phyloP scores from a whole-genome alignment of 2,797 vertebrate species.

The Gila robusta region DNA sequence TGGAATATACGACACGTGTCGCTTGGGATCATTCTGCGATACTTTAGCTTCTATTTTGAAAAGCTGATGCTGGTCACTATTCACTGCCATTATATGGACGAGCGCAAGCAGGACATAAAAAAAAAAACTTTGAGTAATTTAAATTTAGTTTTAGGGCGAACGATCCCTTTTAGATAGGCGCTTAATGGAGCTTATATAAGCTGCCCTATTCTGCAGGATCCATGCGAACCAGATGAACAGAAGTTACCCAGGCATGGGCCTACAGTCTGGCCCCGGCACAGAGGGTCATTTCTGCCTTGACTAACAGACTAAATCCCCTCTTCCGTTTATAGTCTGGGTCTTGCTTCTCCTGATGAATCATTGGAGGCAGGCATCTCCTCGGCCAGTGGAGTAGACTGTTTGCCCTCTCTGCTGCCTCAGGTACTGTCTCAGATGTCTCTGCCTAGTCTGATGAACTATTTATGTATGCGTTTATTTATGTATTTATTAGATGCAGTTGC shows the following conservation, averaged over 20 bases:
- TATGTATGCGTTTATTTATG: constrained; percentile 78
- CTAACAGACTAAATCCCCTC: constrained; percentile 70
- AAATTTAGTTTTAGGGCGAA: not conserved
- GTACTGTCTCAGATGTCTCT: constrained; percentile 75
- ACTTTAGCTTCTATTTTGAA: not conserved
- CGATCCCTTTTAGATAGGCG: constrained; percentile 69
- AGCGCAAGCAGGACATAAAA: no score
- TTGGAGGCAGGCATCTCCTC: constrained; percentile 30
- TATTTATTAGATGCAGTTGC: constrained; percentile 69
- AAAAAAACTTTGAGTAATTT: not conserved
- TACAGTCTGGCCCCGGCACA: constrained; percentile 24
- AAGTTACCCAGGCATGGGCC: not conserved
- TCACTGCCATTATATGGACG: not conserved
- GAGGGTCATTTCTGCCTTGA: constrained; percentile 68
- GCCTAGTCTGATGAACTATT: constrained; percentile 71
- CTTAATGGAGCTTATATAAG: constrained; percentile 75
- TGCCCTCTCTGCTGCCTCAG: constrained; percentile 65
- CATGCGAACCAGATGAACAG: constrained; percentile 48
- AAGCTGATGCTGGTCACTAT: not conserved
- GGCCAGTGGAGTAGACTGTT: constrained; percentile 8
- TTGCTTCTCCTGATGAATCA: constrained; percentile 74
- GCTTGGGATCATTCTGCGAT: not conserved
- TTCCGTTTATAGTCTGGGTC: constrained; percentile 72
- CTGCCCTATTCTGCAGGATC: constrained; percentile 37
- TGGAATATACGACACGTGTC: not conserved